These are phyloP conservation scores for Cranoglanis bouderius DNA, from an alignment of 2,113 vertebrate species.

Conservation along the genomic window DNA sequence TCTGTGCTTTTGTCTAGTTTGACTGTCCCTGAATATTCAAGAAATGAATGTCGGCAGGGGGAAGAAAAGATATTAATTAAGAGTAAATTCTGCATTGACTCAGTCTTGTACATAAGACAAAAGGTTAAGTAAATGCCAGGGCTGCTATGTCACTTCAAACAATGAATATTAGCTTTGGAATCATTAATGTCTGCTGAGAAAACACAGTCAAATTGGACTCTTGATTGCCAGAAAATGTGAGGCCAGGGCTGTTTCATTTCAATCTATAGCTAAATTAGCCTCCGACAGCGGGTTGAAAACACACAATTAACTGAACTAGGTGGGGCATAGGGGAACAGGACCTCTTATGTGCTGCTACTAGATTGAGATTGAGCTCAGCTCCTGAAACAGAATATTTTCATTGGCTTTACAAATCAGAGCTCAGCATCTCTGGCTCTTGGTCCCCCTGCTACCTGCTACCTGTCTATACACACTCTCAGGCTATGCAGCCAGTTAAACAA, in stretches of 20 bases:
- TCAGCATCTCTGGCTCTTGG: slow-evolving; percentile 23
- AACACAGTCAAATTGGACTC: slow-evolving; percentile 90
- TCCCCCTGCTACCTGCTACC: not conserved
- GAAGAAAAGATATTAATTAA: slow-evolving; percentile 98
- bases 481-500: not conserved
- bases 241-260: slow-evolving; percentile 83
- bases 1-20: slow-evolving; percentile 51
- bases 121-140: slow-evolving; percentile 99
- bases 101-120: slow-evolving; percentile 93
- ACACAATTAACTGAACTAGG: slow-evolving; percentile 83
- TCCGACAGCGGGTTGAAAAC: slow-evolving; percentile 79
- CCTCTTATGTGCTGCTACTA: slow-evolving; percentile 70
- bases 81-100: slow-evolving; percentile 95
- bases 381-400: slow-evolving; percentile 56
- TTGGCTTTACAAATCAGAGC: slow-evolving; percentile 54
- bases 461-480: not conserved
- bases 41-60: slow-evolving; percentile 76
- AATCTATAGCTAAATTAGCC: slow-evolving; percentile 88
- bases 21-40: slow-evolving; percentile 70
- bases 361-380: slow-evolving; percentile 74
- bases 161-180: slow-evolving; percentile 99
- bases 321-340: slow-evolving; percentile 71
- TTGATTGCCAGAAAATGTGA: slow-evolving; percentile 84
- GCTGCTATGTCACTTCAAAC: slow-evolving; percentile 96
- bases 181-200: slow-evolving; percentile 97